phyloP scores from a whole-genome alignment of 2,888 invertebrate genomes.

The Parelbella ahira region DNA sequence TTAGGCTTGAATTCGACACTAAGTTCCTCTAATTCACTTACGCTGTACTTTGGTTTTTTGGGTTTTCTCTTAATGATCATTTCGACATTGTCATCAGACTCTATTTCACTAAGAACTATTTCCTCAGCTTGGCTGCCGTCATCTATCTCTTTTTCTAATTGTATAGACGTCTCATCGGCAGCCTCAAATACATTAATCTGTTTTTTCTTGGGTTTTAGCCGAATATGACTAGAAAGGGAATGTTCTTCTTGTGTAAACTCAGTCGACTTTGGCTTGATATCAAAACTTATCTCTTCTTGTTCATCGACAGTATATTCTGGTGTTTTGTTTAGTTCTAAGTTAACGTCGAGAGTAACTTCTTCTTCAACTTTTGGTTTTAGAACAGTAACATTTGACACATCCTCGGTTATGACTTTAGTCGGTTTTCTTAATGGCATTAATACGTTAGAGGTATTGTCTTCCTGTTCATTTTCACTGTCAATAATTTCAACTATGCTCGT shows the following conservation, averaged over 20 bases:
- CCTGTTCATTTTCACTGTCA: conserved; percentile 70
- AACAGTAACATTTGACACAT: conserved; percentile 59
- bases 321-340: conserved; percentile 85
- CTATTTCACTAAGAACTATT: conserved; percentile 82
- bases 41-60: conserved; percentile 79
- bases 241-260: conserved; percentile 85
- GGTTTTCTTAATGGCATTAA: conserved; percentile 60
- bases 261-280: conserved; percentile 58
- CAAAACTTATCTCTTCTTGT: conserved; percentile 82
- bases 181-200: conserved; percentile 82
- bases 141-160: conserved; percentile 82
- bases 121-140: conserved; percentile 83
- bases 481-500: conserved; percentile 71
- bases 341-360: conserved; percentile 80
- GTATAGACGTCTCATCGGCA: conserved; percentile 84
- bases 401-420: conserved; percentile 57
- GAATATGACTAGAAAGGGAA: conserved; percentile 86
- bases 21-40: conserved; percentile 82
- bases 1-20: conserved; percentile 79
- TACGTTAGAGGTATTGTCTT: conserved; percentile 57
- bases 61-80: conserved; percentile 71
- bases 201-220: conserved; percentile 83
- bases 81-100: conserved; percentile 80
- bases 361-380: conserved; percentile 58
- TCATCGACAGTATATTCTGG: conserved; percentile 83